These are phyloP conservation scores for Tachypleus tridentatus DNA, from an alignment of 1,140 invertebrate genomes.

Conservation along the genomic window DNA sequence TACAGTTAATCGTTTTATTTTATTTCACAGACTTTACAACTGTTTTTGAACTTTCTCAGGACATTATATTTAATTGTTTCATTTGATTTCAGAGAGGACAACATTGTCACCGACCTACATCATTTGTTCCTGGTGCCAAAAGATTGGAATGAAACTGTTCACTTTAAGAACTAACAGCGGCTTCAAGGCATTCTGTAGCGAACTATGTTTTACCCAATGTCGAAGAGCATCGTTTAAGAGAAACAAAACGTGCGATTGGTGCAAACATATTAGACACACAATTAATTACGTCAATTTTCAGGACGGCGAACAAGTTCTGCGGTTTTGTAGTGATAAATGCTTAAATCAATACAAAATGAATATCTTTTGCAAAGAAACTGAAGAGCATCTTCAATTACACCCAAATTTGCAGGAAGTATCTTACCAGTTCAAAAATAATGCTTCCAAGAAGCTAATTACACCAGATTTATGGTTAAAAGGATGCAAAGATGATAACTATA, in stretches of 20 bases:
- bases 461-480: conserved; percentile 74
- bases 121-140: conserved; percentile 43
- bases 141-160: conserved; percentile 35
- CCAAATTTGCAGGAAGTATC: conserved; percentile 46
- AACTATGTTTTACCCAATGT: conserved; percentile 77
- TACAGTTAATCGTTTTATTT: too few relatives aligned
- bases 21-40: too few relatives aligned
- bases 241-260: conserved; percentile 88
- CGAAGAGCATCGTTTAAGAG: conserved; percentile 75
- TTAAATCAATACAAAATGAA: conserved; percentile 93
- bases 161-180: conserved; percentile 30
- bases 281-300: conserved; percentile 83
- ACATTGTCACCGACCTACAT: conserved; percentile 25
- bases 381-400: conserved; percentile 73
- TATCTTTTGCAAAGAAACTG: conserved; percentile 81
- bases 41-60: too few relatives aligned
- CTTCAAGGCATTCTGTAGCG: conserved; percentile 57
- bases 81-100: conserved; percentile 10
- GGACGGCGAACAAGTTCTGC: conserved; percentile 40
- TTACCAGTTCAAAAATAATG: conserved; percentile 21
- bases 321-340: conserved; percentile 67
- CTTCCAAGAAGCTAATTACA: conserved; percentile 51
- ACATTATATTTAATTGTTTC: too few relatives aligned
- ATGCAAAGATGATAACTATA: conserved; percentile 14
- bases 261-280: conserved; percentile 72